Evolutionary conservation across 2,888 invertebrate genomes (phyloP).

Genomic region (Tortricodes alternella): DNA sequence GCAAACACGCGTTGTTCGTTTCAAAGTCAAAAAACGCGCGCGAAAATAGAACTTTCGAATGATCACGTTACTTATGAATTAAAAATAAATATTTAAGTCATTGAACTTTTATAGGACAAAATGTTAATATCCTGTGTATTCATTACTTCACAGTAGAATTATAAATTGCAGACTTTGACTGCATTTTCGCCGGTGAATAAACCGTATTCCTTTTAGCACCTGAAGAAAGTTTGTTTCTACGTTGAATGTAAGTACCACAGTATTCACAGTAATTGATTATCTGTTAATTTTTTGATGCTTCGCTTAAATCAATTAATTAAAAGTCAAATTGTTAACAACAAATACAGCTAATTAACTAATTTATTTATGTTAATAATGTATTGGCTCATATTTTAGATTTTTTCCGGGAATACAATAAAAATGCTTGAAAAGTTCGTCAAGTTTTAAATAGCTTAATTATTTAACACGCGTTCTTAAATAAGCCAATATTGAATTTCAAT

Average conservation of each 20-base stretch:
- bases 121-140: no score
- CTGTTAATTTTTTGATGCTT: no score
- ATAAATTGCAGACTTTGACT: background rate
- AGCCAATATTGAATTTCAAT: background rate
- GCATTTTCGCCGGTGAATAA: constrained; percentile 32
- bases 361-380: no score
- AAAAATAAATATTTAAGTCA: background rate
- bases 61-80: constrained; percentile 1
- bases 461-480: background rate
- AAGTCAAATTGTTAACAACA: no score
- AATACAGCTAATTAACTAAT: no score
- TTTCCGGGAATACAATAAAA: no score
- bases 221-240: constrained; percentile 44
- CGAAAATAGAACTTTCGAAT: constrained; percentile 4
- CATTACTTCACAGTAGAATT: background rate
- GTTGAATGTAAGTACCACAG: constrained; percentile 45
- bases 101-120: no score
- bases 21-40: constrained; percentile 36
- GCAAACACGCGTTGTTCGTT: constrained; percentile 39
- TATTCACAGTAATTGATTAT: no score
- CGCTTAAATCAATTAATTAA: no score
- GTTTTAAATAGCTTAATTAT: no score
- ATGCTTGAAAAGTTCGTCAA: no score
- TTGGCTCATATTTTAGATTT: no score
- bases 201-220: constrained; percentile 31